Evolutionary conservation across 2,113 vertebrate genomes (phyloP).

Genomic region (Mesoclemmys tuberculata): DNA sequence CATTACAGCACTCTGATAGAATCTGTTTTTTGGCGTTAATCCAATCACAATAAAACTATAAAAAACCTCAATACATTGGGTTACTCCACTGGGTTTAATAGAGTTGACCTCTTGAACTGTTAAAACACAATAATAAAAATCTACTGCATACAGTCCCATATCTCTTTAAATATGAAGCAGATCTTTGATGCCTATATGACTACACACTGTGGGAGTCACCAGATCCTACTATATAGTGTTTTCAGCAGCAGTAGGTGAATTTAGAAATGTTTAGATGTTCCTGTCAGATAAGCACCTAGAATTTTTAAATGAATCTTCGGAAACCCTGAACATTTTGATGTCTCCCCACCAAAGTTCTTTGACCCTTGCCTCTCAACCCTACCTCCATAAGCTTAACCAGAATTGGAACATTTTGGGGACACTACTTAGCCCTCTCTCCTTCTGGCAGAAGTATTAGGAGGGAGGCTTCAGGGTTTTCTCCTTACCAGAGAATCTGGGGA

Average conservation of each 20-base stretch:
- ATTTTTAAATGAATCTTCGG: background rate
- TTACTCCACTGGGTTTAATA: constrained; percentile 68
- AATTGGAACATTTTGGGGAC: background rate
- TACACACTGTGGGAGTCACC: background rate
- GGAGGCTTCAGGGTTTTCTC: background rate
- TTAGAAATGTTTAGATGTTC: background rate
- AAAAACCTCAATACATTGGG: constrained; percentile 52
- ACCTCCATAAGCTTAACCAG: background rate
- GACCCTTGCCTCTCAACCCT: background rate
- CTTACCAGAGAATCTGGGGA: background rate
- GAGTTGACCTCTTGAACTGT: constrained; percentile 62
- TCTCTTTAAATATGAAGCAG: constrained; percentile 7
- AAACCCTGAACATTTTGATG: background rate
- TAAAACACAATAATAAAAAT: constrained; percentile 45
- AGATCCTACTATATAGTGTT: background rate
- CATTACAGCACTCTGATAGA: constrained; percentile 68
- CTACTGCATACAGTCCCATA: constrained; percentile 16
- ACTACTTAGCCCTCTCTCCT: background rate
- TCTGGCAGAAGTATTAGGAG: background rate
- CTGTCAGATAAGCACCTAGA: background rate
- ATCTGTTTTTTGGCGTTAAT: constrained; percentile 71
- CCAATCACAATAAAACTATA: constrained; percentile 71
- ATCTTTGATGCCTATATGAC: background rate
- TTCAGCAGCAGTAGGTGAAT: background rate
- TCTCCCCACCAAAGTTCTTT: background rate